Evolutionary conservation across 2,888 invertebrate species (phyloP).

Genomic region (Incurvaria masculella): DNA sequence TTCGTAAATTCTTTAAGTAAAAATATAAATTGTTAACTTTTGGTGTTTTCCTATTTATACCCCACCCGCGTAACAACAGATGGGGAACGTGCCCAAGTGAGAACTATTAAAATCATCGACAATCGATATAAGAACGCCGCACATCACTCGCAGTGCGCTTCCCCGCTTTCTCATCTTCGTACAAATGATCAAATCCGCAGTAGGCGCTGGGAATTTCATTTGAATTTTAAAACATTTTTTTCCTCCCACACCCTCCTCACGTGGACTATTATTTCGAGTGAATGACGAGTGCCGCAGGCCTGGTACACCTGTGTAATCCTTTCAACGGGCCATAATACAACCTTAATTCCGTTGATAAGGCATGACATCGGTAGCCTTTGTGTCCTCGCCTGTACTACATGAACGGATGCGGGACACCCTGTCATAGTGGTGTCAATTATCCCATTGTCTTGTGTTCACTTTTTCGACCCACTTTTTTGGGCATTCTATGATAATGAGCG

Average conservation of each 20-base stretch:
- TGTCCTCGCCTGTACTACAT: constrained; percentile 17
- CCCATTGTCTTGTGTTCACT: constrained; percentile 42
- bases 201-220: background rate
- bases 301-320: constrained; percentile 52
- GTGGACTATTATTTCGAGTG: constrained; percentile 5
- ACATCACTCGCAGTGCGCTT: background rate
- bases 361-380: constrained; percentile 52
- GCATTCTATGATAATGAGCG: constrained; percentile 3
- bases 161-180: background rate
- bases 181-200: background rate
- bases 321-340: constrained; percentile 47
- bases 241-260: constrained; percentile 9
- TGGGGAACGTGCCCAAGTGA: no score
- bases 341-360: constrained; percentile 53
- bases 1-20: no score
- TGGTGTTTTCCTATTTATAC: no score
- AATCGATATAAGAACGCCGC: no score
- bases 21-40: no score
- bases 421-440: constrained; percentile 25
- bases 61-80: no score
- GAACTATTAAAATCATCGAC: no score
- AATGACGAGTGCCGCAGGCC: background rate
- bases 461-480: constrained; percentile 44
- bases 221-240: constrained; percentile 10
- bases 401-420: background rate